Conservation (phyloP, 2,797 vertebrate species). For the Phrynocephalus guinanensis region DNA sequence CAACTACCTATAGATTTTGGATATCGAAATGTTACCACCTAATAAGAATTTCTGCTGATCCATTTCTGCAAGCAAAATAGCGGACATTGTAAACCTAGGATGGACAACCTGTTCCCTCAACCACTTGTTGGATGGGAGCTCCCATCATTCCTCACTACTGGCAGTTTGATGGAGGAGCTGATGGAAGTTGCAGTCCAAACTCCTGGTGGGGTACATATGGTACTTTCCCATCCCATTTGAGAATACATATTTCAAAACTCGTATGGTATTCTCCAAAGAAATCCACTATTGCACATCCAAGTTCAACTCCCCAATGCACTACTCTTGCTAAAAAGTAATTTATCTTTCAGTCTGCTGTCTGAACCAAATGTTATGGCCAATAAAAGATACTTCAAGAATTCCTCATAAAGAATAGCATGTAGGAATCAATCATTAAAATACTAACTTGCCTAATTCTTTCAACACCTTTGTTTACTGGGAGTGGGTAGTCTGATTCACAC, state of each 20-base stretch:
- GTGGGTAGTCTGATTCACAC: no score
- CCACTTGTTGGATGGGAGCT: neutral
- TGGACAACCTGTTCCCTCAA: neutral
- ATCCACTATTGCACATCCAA: conserved; percentile 8
- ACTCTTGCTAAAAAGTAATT: conserved; percentile 26
- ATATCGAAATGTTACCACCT: neutral
- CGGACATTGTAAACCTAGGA: neutral
- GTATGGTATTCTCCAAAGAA: neutral
- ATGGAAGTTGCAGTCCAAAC: neutral
- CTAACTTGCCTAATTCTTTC: conserved; percentile 43
- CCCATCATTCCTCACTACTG: neutral
- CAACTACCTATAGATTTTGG: neutral
- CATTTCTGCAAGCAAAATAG: neutral
- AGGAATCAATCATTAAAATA: conserved; percentile 23
- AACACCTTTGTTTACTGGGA: conserved; percentile 1
- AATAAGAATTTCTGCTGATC: neutral
- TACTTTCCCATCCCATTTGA: neutral
- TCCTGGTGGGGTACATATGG: neutral
- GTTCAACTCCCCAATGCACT: conserved; percentile 51
- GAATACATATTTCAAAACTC: neutral
- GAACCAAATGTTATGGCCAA: conserved; percentile 50
- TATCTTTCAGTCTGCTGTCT: conserved; percentile 57
- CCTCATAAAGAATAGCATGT: conserved; percentile 47
- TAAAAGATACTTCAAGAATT: conserved; percentile 48
- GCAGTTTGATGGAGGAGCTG: neutral